Evolutionary conservation across 2,113 vertebrate species (phyloP), one percentile per base, ranked within the genome.

Genomic region (Ranitomeya imitator): DNA sequence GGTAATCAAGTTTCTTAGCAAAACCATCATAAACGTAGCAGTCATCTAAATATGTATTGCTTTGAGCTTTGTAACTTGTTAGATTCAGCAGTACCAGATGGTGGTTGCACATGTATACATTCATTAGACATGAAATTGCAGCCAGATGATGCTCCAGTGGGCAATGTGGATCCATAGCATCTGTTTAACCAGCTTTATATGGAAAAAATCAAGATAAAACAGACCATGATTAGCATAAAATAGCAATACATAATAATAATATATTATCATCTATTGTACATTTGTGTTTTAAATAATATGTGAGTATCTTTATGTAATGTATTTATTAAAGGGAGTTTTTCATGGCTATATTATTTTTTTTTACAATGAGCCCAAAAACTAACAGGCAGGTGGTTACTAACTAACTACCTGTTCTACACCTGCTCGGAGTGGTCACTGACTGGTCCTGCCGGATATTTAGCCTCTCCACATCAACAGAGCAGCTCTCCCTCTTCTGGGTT

Each of bases 121-220:
- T n/a, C 65, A 65, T 78, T 16, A 86, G 31, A 78, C 54, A 37
- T 74, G 71, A 55, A 52, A n/a, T 4, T 60, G 57, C 52, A 86
- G 85, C 23, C 69, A 16, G 14, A 31, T 63, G 13, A 78, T 86
- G 85, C 59, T 78, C 85, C 67, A 73, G 51, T 74, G 74, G 57
- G 21, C 74, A 65, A 15, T 83, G 19, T 63, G 26, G 16, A 45
- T 82, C 15, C 57, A 12, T 31, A 57, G 9, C 61, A 83, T 63
- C 26, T 82, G 54, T 63, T 54, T 55, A 26, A 54, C 55, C 23
- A 31, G 7, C 57, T 59, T 37, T 18, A 37, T 55, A 26, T 15
- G 19, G 4, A 10, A 19, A 14, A 71, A 73, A 45, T 45, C 5
- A 69, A 69, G 11, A 26, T 23, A 69, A 21, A 15, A 23, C 13